Conservation (phyloP, 2,797 vertebrate species). For the Scyliorhinus canicula region DNA sequence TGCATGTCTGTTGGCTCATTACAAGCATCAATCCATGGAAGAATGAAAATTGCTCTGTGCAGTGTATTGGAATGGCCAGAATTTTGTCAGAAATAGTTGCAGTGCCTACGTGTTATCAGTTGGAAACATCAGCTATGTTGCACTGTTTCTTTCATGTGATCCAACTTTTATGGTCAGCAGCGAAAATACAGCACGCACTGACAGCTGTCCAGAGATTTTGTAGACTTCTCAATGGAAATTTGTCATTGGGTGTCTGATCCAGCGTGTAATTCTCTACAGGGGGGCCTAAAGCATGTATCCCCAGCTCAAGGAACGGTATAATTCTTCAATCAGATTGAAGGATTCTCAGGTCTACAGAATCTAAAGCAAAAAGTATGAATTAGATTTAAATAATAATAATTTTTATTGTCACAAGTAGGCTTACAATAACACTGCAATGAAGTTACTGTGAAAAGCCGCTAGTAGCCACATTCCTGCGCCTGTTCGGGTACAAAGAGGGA, state of each 20-base stretch:
- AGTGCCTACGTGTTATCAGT: neutral
- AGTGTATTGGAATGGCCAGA: neutral
- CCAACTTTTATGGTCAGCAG: neutral
- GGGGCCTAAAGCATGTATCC: too few species aligned
- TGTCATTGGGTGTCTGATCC: neutral
- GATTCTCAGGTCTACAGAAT: neutral
- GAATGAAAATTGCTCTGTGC: neutral
- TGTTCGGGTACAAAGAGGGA: too few species aligned
- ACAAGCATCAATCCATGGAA: neutral
- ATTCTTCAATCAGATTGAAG: neutral
- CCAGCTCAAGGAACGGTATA: neutral
- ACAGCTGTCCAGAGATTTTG: neutral
- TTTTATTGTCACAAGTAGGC: too few species aligned
- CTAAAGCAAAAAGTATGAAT: neutral
- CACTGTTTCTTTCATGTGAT: neutral
- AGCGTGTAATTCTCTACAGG: neutral
- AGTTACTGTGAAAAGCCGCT: too few species aligned
- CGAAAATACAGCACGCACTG: neutral
- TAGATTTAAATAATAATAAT: too few species aligned
- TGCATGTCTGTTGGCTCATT: neutral
- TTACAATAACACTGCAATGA: too few species aligned
- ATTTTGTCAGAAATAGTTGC: neutral
- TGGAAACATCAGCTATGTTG: neutral
- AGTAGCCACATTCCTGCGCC: too few species aligned
- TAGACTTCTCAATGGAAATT: neutral